Conservation (phyloP, 2,888 invertebrate genomes). For the Ceratothoa steindachneri region DNA sequence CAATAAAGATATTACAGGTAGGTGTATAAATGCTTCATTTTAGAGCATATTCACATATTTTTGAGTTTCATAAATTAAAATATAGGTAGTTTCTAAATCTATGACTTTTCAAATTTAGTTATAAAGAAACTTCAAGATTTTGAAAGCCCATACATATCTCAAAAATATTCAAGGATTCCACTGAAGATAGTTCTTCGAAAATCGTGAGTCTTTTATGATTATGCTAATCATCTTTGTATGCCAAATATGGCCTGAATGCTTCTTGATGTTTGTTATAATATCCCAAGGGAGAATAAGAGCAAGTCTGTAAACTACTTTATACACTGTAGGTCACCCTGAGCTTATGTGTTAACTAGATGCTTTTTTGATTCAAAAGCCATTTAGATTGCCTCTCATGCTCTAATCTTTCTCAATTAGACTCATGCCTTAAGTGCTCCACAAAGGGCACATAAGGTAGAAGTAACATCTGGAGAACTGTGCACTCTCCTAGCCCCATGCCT, state of each 20-base stretch:
- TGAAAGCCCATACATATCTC: conserved; percentile 92
- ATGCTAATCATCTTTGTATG: not conserved
- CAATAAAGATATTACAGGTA: conserved; percentile 61
- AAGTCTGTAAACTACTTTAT: too few relatives aligned
- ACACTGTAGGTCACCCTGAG: too few relatives aligned
- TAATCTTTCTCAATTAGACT: too few relatives aligned
- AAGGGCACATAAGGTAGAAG: too few relatives aligned
- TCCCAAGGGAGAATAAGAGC: too few relatives aligned
- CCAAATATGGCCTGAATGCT: not conserved
- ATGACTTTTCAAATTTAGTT: conserved; percentile 56
- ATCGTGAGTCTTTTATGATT: conserved; percentile 59
- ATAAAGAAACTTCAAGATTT: conserved; percentile 89
- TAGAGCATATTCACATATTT: too few relatives aligned
- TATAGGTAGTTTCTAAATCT: not conserved
- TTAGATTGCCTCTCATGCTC: too few relatives aligned
- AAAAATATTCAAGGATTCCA: conserved; percentile 70
- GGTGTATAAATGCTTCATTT: conserved; percentile 18
- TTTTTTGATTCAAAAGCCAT: too few relatives aligned
- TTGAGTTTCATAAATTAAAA: not conserved
- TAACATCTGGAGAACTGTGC: too few relatives aligned
- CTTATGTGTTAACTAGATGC: too few relatives aligned
- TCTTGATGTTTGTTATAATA: not conserved
- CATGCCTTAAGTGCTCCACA: too few relatives aligned
- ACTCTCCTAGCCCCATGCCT: too few relatives aligned
- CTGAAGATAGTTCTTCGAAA: conserved; percentile 78